Percentiles rank a stretch among this genome's conserved stretches.
Evolutionary conservation across 2,113 vertebrate species (phyloP).

Genomic region (Amphiprion ocellaris): DNA sequence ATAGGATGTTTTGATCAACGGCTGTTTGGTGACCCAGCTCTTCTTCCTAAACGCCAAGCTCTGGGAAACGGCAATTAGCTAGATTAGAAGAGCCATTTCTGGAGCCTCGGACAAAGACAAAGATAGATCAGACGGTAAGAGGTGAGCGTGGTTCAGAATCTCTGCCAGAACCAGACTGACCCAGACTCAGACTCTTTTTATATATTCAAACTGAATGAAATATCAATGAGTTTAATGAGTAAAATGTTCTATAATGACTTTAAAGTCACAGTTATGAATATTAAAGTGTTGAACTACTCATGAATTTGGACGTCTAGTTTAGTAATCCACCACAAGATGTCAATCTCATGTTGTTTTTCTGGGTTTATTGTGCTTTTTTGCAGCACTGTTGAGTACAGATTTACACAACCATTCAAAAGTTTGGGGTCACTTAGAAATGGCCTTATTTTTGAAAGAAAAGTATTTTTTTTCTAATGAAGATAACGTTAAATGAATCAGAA

Average conservation of each 20-base stretch:
- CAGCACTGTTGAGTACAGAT: neutral
- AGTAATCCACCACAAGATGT: no score
- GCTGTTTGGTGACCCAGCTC: slow-evolving; percentile 77
- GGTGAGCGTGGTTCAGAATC: slow-evolving; percentile 21
- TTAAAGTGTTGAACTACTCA: neutral
- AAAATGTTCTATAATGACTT: neutral
- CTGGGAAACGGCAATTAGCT: slow-evolving; percentile 81
- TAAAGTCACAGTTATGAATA: neutral
- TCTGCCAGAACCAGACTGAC: slow-evolving; percentile 12
- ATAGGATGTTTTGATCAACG: slow-evolving; percentile 81
- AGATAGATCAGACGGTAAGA: slow-evolving; percentile 40
- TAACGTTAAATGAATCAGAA: no score
- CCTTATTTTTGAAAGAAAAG: no score
- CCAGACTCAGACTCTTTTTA: neutral
- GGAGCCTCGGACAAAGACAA: slow-evolving; percentile 57
- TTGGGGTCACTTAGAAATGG: no score
- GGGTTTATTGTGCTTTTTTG: neutral
- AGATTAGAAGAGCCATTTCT: slow-evolving; percentile 75
- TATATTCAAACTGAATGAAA: neutral
- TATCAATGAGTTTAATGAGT: neutral
- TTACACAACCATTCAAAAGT: no score
- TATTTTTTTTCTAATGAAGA: no score
- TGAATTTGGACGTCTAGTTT: neutral
- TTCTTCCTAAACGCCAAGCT: slow-evolving; percentile 57
- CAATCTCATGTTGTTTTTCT: no score